phyloP scores from a whole-genome alignment of 2,888 invertebrate genomes.

The Rotaria sp. region DNA sequence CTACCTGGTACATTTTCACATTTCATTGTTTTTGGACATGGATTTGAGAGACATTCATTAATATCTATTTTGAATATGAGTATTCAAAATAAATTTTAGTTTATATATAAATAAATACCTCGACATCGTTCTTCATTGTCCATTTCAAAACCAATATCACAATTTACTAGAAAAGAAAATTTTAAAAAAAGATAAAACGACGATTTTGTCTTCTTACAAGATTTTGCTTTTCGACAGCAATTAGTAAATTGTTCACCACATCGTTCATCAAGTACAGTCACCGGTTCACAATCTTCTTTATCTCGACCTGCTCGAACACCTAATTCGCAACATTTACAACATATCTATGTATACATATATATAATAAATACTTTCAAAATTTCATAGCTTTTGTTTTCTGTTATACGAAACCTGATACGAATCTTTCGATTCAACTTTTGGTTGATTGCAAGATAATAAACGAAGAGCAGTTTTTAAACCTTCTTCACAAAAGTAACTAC shows the following conservation, averaged over 20 bases:
- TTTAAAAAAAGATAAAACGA: background rate
- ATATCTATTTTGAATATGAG: constrained; percentile 12
- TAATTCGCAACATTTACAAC: constrained; percentile 40
- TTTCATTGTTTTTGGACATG: constrained; percentile 34
- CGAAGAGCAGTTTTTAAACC: constrained; percentile 36
- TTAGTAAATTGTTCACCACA: constrained; percentile 33
- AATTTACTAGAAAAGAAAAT: background rate
- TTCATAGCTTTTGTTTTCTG: background rate
- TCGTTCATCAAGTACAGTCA: constrained; percentile 32
- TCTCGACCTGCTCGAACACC: constrained; percentile 33
- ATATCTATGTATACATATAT: constrained; percentile 17
- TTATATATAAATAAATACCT: background rate
- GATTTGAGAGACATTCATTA: constrained; percentile 35
- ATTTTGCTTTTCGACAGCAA: constrained; percentile 29
- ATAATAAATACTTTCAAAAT: background rate
- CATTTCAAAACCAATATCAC: background rate
- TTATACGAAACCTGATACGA: background rate
- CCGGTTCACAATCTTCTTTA: constrained; percentile 30
- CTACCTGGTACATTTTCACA: constrained; percentile 40
- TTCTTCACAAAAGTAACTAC: constrained; percentile 31
- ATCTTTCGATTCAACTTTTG: constrained; percentile 28
- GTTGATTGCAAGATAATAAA: constrained; percentile 35
- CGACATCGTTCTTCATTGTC: background rate
- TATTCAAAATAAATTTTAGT: background rate
- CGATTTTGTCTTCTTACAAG: background rate